These are phyloP conservation scores for Hololepta plana DNA, from an alignment of 2,888 invertebrate species.

Conservation along the genomic window DNA sequence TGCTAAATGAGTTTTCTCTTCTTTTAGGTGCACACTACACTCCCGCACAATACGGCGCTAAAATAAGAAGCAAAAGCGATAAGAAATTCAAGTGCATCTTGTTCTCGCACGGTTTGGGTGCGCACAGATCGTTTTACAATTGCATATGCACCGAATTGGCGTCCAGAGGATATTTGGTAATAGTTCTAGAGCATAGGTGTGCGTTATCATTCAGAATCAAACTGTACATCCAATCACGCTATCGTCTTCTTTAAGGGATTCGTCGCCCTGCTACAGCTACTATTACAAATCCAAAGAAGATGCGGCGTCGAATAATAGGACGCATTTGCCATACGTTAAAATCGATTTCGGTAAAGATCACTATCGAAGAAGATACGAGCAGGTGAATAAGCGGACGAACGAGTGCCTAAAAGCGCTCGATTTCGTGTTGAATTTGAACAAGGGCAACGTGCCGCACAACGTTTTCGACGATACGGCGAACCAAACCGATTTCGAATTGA, in stretches of 20 bases:
- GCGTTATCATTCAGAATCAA: neutral
- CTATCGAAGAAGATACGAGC: slow-evolving; percentile 22
- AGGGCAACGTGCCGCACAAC: slow-evolving; percentile 29
- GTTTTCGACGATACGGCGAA: slow-evolving; percentile 21
- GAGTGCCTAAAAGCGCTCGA: slow-evolving; percentile 33
- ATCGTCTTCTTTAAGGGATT: slow-evolving; percentile 18
- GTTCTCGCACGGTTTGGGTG: slow-evolving; percentile 47
- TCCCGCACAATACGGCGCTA: slow-evolving; percentile 32
- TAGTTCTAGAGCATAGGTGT: slow-evolving; percentile 44
- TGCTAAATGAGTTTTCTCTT: slow-evolving; percentile 2
- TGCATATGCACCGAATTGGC: slow-evolving; percentile 41
- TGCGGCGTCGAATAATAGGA: slow-evolving; percentile 19
- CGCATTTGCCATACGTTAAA: slow-evolving; percentile 19
- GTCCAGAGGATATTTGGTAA: slow-evolving; percentile 44
- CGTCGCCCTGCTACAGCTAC: slow-evolving; percentile 28
- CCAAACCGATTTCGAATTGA: slow-evolving; percentile 16
- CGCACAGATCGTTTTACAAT: slow-evolving; percentile 39
- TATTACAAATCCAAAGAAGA: slow-evolving; percentile 25
- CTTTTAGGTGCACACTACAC: slow-evolving; percentile 28
- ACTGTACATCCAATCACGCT: neutral
- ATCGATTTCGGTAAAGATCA: slow-evolving; percentile 24
- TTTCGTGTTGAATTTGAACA: slow-evolving; percentile 29
- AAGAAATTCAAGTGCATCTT: slow-evolving; percentile 35
- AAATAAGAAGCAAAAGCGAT: slow-evolving; percentile 17
- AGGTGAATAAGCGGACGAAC: slow-evolving; percentile 23